Evolutionary conservation across 2,113 vertebrate genomes (phyloP).

Genomic region (Setophaga coronata): DNA sequence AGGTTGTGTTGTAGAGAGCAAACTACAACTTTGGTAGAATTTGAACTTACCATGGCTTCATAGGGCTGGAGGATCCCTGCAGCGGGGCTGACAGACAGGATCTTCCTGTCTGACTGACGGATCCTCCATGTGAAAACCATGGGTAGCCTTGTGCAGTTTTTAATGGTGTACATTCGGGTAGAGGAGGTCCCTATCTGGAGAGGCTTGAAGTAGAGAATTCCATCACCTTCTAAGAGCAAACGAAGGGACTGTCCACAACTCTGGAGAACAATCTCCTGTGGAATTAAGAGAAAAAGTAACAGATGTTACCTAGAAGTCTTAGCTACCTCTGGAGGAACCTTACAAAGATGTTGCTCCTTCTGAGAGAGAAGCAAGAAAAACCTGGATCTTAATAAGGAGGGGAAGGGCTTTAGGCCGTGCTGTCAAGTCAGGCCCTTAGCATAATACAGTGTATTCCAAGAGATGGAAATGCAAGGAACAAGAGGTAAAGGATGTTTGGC

Average conservation of each 20-base stretch:
- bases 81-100: conserved; percentile 81
- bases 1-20: not conserved
- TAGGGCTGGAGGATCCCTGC: conserved; percentile 83
- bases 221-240: conserved; percentile 78
- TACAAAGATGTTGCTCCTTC: not conserved
- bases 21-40: not conserved
- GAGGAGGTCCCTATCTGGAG: conserved; percentile 78
- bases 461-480: not conserved
- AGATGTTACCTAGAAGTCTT: not conserved
- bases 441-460: not conserved
- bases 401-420: not conserved
- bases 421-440: not conserved
- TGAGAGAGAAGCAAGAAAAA: not conserved
- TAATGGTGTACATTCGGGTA: conserved; percentile 74
- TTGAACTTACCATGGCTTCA: conserved; percentile 81
- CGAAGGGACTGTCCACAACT: conserved; percentile 75
- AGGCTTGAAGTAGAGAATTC: conserved; percentile 85
- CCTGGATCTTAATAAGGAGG: not conserved
- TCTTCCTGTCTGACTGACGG: conserved; percentile 57
- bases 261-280: conserved; percentile 80
- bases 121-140: conserved; percentile 88
- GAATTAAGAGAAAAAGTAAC: not conserved
- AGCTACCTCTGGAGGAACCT: not conserved
- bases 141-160: conserved; percentile 81
- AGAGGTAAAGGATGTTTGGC: not conserved